phyloP scores from a whole-genome alignment of 2,113 vertebrate species.

The Gnathonemus longibarbis region DNA sequence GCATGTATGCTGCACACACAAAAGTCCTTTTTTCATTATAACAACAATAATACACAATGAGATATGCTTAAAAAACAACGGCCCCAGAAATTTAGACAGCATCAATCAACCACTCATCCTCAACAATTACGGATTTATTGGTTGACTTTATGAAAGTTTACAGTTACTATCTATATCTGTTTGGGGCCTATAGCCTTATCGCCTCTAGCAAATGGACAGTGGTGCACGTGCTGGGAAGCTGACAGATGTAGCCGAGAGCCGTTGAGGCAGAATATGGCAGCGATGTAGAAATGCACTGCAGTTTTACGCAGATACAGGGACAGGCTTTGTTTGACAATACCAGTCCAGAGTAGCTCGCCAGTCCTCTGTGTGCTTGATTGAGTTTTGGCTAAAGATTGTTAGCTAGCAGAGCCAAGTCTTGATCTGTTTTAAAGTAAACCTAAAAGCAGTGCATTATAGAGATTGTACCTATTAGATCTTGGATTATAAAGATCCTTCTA shows the following conservation, averaged over 20 bases:
- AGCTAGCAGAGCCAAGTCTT: background rate
- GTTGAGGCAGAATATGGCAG: slow-evolving; percentile 20
- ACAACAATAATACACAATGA: background rate
- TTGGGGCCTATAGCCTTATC: background rate
- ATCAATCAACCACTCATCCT: background rate
- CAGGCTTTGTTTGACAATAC: background rate
- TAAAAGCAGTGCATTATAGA: background rate
- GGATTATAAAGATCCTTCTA: background rate
- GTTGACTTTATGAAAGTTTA: background rate
- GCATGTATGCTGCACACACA: background rate
- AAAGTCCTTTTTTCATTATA: background rate
- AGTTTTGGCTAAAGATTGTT: slow-evolving; percentile 2
- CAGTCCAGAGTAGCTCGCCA: slow-evolving; percentile 3
- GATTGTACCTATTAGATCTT: background rate
- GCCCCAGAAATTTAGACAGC: background rate
- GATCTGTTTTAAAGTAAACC: background rate
- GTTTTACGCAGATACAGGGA: background rate
- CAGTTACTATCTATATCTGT: background rate
- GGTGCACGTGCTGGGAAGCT: background rate
- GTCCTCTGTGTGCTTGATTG: background rate
- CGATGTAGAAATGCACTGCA: slow-evolving; percentile 22
- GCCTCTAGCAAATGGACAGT: background rate
- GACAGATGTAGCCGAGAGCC: background rate
- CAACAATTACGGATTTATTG: background rate
- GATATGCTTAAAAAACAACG: background rate